Base-by-base conservation (phyloP, 2,888 invertebrate genomes). In the Melieria omissa region DNA sequence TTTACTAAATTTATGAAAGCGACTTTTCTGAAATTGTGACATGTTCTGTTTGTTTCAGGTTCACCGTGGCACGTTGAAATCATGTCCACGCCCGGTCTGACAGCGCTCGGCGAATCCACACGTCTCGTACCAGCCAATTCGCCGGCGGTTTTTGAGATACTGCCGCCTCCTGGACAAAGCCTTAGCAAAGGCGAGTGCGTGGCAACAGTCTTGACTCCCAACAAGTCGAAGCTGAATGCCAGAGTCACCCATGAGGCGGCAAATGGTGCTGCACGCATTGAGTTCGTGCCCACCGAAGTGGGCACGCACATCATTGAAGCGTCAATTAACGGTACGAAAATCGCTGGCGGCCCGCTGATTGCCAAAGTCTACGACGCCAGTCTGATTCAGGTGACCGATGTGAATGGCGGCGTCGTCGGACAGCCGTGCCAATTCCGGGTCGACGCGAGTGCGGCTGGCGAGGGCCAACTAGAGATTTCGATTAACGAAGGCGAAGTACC, bases 401-500 rank as follows among this genome's bases (percentile, higher is more conserved):
- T 98, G 47, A 94, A 95, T 80, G 95, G 94, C 82, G 98, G 97
- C 73, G 93, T 95, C 75, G 96, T 98, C 54, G 98, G 98, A 69
- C 96, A 98, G 87, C 95, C 97, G 75, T 96, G 97, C 84, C 97
- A 98, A 88, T 99, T 99, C 88, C 92, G 94, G 92, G 99, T 99
- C 87, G 98, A 99, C 88, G 99, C 98, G 64, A 96, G 96, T 84
- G 95, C 97, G 84, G 99, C 99, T 66, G 99, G 99, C 55, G 99
- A 99, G 89, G 99, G 99, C 65, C 98, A 99, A 88, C 90, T 99
- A 82, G 99, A 99, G 90, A 99, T 99, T 84, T 98, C 98, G 81
- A 98, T 99, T 85, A 99, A 99, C 87, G 97, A 98, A 88, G 99
- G 99, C 78, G 96, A 98, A 89, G 97, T 99, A 75, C 98, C 99